Base-by-base conservation (phyloP, 2,888 invertebrate species). In the Stegana nigrithorax region DNA sequence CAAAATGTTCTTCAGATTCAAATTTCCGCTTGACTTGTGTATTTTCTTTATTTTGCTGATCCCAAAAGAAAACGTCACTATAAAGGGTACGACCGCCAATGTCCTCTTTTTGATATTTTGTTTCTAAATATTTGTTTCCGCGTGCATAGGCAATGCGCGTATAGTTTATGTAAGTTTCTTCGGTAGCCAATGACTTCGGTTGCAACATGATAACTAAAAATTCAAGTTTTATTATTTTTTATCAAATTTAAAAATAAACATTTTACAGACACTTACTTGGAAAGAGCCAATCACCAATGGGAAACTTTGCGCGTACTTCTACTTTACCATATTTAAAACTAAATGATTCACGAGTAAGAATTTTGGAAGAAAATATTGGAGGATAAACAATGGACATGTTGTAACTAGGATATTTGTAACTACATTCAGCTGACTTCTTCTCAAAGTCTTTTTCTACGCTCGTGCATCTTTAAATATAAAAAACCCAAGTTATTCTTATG, bases 271-370 rank as follows among this genome's bases (percentile, higher is more conserved):
- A 66, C 64, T 60, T 25, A 72, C 72, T 62, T 14, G 67, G 66
- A 6, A 59, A 63, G 3, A 72, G 44, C 65, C 66, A 72, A 36
- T 66, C 62, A 1, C 68, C 72, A 0, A 56, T 27, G 1, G 72
- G 63, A 55, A 71, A 39, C 4, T 26, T 17, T 14, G 62, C 64
- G 1, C 45, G 45, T 1, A 70, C 45, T 58, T 68, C 68, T 6
- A 72, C 57, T 0, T 70, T 63, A 0, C 70, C 68, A 58, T 58
- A 70, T 27, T 60, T 63, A 14, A 72, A 68, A 2, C 10, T 1
- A 19, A 72, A 63, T 0, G 3, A 4, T 0, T 26, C 12, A 2
- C 3, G 5, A 1, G 60, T 51, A 19, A 59, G 47, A 6, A 71
- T n/a, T 23, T 62, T 64, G 10, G 66, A 47, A 6, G 64, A 58